Percentiles rank a stretch among this genome's conserved stretches.
phyloP scores from a whole-genome alignment of 2,113 vertebrate genomes.

The Camelus dromedarius region DNA sequence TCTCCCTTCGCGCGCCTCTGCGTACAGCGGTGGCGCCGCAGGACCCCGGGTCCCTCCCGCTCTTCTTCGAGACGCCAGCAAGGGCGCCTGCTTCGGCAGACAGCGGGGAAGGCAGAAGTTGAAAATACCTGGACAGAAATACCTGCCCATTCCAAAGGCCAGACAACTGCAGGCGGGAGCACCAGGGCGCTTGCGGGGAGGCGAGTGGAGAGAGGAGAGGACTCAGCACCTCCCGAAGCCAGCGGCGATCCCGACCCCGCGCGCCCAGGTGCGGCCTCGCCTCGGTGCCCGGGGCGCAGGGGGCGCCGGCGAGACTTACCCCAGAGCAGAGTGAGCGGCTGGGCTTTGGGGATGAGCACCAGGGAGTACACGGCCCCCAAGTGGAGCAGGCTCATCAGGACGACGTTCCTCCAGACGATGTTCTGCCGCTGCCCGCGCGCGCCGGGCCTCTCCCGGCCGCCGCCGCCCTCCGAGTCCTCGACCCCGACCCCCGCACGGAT shows the following conservation, averaged over 20 bases:
- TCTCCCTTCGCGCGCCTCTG: background rate
- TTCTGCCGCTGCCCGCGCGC: constrained; percentile 53
- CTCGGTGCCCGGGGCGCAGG: background rate
- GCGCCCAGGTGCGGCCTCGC: background rate
- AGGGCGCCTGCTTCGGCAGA: background rate
- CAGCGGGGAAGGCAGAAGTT: background rate
- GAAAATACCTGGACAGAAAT: background rate
- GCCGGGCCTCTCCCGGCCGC: background rate
- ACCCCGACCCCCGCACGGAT: background rate
- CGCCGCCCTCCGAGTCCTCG: background rate
- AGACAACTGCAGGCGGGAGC: background rate
- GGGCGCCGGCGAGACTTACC: constrained; percentile 84
- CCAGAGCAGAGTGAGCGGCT: constrained; percentile 89
- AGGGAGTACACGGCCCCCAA: constrained; percentile 87
- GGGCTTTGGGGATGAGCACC: constrained; percentile 86
- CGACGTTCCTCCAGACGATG: constrained; percentile 89
- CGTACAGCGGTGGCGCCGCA: background rate
- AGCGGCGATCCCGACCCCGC: background rate
- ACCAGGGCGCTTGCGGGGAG: accelerated
- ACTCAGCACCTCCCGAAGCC: background rate
- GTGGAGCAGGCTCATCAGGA: constrained; percentile 89
- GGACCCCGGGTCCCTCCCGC: background rate
- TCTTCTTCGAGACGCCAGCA: background rate
- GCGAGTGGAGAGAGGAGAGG: background rate
- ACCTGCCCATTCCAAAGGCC: background rate